Conservation (phyloP, 2,113 vertebrate genomes). For the Malurus elegans region DNA sequence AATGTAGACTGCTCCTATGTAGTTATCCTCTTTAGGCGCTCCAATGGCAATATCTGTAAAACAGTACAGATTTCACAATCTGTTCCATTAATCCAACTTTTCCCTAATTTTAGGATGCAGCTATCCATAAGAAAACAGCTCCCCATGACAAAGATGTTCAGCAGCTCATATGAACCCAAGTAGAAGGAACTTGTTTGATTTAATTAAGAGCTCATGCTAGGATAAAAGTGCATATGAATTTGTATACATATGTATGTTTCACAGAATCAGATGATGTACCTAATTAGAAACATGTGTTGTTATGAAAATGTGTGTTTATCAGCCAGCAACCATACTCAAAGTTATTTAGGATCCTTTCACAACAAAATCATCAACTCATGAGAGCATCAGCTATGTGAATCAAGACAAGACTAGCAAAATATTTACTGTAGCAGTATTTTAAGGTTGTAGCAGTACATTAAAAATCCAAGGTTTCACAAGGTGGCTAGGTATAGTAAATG, state of each 20-base stretch:
- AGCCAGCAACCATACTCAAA: background rate
- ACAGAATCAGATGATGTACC: background rate
- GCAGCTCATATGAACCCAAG: background rate
- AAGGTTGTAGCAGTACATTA: background rate
- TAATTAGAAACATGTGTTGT: background rate
- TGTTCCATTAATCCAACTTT: background rate
- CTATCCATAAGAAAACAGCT: background rate
- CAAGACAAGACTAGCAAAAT: background rate
- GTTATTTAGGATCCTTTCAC: background rate
- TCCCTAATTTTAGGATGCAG: background rate
- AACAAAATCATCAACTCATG: background rate
- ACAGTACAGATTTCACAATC: background rate
- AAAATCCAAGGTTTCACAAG: background rate
- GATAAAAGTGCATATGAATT: background rate
- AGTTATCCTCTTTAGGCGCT: conserved; percentile 92
- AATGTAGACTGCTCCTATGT: conserved; percentile 89
- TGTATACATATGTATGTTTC: background rate
- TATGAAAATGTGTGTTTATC: background rate
- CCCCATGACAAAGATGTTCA: background rate
- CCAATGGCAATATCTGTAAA: conserved; percentile 92
- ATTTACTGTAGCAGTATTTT: background rate
- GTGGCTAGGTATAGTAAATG: background rate
- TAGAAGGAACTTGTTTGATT: background rate
- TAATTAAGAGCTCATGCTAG: background rate
- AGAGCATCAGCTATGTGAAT: background rate